A percentile compares a stretch with the other conserved stretches of the same genome.
Conservation (phyloP, 2,797 vertebrate genomes). For the Pitangus sulphuratus region DNA sequence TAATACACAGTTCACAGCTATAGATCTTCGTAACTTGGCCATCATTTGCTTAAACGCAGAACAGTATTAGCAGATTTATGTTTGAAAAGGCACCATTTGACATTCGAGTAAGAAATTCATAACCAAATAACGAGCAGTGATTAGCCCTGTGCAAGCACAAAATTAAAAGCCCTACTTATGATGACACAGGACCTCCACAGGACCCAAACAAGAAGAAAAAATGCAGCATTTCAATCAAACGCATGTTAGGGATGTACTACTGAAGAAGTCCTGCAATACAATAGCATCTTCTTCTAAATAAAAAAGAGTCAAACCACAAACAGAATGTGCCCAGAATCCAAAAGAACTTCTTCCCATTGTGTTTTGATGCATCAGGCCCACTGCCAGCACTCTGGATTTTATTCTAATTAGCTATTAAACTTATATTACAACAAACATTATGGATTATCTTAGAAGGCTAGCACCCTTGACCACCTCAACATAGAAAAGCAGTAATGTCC, state of each 20-base stretch:
- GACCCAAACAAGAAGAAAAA: not conserved
- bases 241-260: accelerated
- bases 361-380: not conserved
- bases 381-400: not conserved
- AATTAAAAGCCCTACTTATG: not conserved
- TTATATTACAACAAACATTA: not conserved
- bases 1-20: not conserved
- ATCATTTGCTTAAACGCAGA: not conserved
- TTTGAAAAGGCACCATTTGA: not conserved
- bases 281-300: not conserved
- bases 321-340: not conserved
- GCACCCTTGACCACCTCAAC: not conserved
- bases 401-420: not conserved
- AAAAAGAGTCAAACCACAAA: not conserved
- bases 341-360: not conserved
- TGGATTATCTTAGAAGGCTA: not conserved
- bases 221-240: not conserved
- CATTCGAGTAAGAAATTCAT: not conserved
- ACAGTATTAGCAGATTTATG: not conserved
- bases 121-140: not conserved
- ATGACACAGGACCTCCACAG: not conserved
- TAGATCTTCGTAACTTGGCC: not conserved
- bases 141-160: not conserved
- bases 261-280: not conserved
- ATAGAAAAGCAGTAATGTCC: not conserved